These are phyloP conservation scores for Aricia artaxerxes DNA, from an alignment of 2,888 invertebrate species.

Conservation along the genomic window DNA sequence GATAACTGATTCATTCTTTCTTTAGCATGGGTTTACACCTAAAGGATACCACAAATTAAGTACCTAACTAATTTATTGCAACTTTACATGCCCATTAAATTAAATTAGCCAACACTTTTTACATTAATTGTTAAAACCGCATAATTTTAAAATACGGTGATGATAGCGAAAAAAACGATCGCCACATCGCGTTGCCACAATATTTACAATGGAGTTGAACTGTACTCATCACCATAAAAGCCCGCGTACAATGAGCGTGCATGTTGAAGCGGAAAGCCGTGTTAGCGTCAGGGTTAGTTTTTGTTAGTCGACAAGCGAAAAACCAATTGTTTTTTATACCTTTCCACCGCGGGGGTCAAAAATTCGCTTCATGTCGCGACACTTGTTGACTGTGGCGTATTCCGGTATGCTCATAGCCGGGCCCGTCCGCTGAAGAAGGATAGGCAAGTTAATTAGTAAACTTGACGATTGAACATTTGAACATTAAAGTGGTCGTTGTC, in stretches of 20 bases:
- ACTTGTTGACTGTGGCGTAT: constrained; percentile 61
- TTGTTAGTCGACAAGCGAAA: constrained; percentile 26
- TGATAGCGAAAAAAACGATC: background rate
- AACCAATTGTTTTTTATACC: constrained; percentile 48
- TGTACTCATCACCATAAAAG: constrained; percentile 23
- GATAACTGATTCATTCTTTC: too few relatives aligned
- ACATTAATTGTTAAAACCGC: too few relatives aligned
- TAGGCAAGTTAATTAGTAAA: constrained; percentile 38
- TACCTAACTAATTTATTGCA: too few relatives aligned
- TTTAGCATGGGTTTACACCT: too few relatives aligned
- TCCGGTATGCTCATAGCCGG: constrained; percentile 51
- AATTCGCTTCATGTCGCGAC: constrained; percentile 48
- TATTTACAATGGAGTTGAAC: constrained; percentile 17
- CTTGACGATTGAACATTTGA: background rate
- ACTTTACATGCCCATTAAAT: too few relatives aligned
- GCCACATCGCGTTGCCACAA: background rate
- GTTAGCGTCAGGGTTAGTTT: constrained; percentile 38
- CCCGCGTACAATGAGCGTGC: constrained; percentile 13
- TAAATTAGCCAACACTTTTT: too few relatives aligned
- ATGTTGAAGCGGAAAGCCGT: constrained; percentile 22
- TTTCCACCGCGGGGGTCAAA: constrained; percentile 55
- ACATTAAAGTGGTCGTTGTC: background rate
- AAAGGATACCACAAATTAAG: too few relatives aligned
- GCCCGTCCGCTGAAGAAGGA: constrained; percentile 41
- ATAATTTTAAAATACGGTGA: too few relatives aligned